Evolutionary conservation across 2,797 vertebrate species (phyloP).

Genomic region (Pipistrellus nathusii): DNA sequence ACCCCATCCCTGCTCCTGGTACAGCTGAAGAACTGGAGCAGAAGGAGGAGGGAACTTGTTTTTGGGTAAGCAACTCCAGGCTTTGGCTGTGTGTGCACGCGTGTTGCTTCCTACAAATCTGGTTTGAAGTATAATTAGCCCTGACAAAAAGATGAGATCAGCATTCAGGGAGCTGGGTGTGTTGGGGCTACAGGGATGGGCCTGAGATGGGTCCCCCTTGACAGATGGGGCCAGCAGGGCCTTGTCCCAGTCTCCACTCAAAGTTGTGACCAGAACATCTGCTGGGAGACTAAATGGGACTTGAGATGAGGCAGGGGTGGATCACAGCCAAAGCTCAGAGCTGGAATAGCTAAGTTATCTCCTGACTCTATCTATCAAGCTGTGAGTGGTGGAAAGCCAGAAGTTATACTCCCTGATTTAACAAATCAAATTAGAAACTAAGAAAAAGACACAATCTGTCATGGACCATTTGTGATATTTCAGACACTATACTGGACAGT

Average conservation of each 20-base stretch:
- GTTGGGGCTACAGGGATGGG: background rate
- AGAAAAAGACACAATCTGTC: background rate
- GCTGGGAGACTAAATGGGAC: background rate
- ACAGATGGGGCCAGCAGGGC: background rate
- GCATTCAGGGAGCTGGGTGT: background rate
- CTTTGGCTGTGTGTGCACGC: constrained; percentile 47
- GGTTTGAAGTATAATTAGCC: constrained; percentile 66
- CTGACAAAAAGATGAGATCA: constrained; percentile 63
- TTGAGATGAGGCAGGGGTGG: background rate
- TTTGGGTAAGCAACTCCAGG: constrained; percentile 66
- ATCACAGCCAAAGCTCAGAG: background rate
- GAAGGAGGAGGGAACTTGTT: constrained; percentile 72
- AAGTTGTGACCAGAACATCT: background rate
- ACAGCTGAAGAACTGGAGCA: constrained; percentile 72
- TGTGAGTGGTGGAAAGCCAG: background rate
- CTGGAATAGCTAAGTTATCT: background rate
- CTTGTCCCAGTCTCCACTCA: background rate
- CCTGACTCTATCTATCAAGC: constrained; percentile 8
- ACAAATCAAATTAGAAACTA: constrained; percentile 29
- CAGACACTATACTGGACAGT: background rate
- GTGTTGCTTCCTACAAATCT: constrained; percentile 63
- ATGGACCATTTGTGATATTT: constrained; percentile 15
- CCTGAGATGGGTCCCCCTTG: background rate
- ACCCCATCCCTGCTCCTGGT: constrained; percentile 14
- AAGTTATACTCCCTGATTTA: background rate